Evolutionary conservation across 2,113 vertebrate genomes (phyloP), one percentile per base, ranked within the genome.

Genomic region (Pycnonotus jocosus): DNA sequence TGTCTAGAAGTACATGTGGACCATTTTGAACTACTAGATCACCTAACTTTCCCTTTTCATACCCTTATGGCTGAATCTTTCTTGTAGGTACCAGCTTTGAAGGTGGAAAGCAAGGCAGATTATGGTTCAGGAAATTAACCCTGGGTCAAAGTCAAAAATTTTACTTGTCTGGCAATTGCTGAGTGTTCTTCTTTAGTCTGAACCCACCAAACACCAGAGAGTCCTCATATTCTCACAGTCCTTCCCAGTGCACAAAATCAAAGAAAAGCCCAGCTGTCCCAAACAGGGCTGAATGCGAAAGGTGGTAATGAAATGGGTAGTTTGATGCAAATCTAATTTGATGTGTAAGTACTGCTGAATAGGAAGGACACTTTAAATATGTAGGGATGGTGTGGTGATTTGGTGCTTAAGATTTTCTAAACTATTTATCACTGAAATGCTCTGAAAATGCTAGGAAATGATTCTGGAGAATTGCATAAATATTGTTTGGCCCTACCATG

Each of bases 291-390:
- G 56, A 60, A 81, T 1, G 0, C 19, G 78, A 64, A 74, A 85
- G 19, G 33, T 40, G 21, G 16, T 7, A 42, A 42, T 56, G 30
- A 89, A 86, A 82, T 30, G 5, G 8, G 19, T 37, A 40, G 14
- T 58, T 92, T 86, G 47, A 66, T 79, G 51, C 8, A 84, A 86
- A 76, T 78, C 27, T 64, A 28, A 70, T 77, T 86, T 40, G 42
- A 30, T 94, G 18, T 4, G 2, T 50, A 91, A 71, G 31, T 71
- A 89, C 21, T 13, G 12, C 44, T 68, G 38, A 76, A 71, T 69
- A 28, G 62, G 57, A 87, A 30, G 56, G 70, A 27, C 22, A 4
- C 24, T 50, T 37, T 79, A 81, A 87, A 53, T 62, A 54, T 16
- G 7, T 53, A 28, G 37, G 56, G 10, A 9, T 85, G n/a, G 15